Conservation (phyloP, 2,888 invertebrate genomes). For the Orchesella flavescens region DNA sequence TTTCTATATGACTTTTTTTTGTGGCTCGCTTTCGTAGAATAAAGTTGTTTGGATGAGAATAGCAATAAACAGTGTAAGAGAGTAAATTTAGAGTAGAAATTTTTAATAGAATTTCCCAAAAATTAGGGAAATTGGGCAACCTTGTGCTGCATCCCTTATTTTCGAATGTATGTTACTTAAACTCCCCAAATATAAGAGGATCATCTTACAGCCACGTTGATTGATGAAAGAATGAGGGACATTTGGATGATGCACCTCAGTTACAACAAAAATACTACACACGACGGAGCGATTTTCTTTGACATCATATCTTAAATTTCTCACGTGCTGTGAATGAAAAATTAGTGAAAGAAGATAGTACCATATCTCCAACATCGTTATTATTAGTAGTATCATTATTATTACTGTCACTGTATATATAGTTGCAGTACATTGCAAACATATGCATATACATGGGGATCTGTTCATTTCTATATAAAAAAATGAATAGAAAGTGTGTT, state of each 20-base stretch:
- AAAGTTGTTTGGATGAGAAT: no score
- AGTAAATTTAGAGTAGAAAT: no score
- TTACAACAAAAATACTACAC: not conserved
- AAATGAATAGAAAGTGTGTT: constrained; percentile 34
- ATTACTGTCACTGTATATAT: constrained; percentile 2
- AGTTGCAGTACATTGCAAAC: not conserved
- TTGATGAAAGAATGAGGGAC: not conserved
- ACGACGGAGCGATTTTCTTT: constrained; percentile 12
- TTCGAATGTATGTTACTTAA: no score
- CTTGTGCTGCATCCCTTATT: no score
- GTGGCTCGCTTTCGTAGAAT: no score
- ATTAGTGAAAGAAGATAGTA: constrained; percentile 5
- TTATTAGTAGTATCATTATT: constrained; percentile 2
- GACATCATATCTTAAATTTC: constrained; percentile 18
- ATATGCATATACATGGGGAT: not conserved
- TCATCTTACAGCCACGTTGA: no score
- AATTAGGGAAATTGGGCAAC: no score
- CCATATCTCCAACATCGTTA: not conserved
- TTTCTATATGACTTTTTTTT: no score
- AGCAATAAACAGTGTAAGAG: no score
- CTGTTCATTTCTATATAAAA: not conserved
- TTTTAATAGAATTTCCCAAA: no score
- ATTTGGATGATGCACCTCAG: not conserved
- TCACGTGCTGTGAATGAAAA: constrained; percentile 32
- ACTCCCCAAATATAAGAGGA: no score